These are phyloP conservation scores for Boloria selene DNA, from an alignment of 2,888 invertebrate genomes.

Conservation along the genomic window DNA sequence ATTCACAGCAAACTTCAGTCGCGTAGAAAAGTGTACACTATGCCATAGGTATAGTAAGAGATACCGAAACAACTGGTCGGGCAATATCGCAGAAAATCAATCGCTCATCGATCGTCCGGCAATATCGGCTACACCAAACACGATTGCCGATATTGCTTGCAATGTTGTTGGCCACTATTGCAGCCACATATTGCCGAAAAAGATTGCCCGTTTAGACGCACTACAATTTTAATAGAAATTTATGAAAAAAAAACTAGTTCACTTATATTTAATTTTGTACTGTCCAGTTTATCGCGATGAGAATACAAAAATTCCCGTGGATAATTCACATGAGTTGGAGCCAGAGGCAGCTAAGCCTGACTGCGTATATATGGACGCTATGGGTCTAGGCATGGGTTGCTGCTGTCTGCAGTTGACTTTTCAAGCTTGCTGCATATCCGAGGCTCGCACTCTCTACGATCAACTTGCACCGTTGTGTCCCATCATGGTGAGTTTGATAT, in stretches of 20 bases:
- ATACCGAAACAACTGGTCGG: too few species aligned
- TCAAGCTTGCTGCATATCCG: conserved; percentile 97
- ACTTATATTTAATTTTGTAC: neutral
- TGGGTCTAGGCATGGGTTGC: conserved; percentile 99
- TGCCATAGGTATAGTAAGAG: too few species aligned
- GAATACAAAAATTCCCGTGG: conserved; percentile 93
- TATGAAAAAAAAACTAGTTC: neutral
- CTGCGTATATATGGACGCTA: conserved; percentile 98
- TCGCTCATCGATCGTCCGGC: too few species aligned
- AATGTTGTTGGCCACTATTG: too few species aligned
- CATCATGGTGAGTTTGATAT: conserved; percentile 88
- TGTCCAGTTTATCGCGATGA: conserved; percentile 92
- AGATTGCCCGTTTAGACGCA: too few species aligned
- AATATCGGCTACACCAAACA: too few species aligned
- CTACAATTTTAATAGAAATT: neutral
- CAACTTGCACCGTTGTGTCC: conserved; percentile 98
- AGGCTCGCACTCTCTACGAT: conserved; percentile 97
- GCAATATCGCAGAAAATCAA: too few species aligned
- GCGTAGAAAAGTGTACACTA: too few species aligned
- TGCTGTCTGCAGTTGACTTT: conserved; percentile 98
- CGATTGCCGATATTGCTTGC: too few species aligned
- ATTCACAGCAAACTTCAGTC: too few species aligned
- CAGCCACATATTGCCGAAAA: too few species aligned
- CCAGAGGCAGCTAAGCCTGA: conserved; percentile 88
- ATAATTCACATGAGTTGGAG: conserved; percentile 85